phyloP scores from a whole-genome alignment of 2,113 vertebrate species.

The Phodopus roborovskii region DNA sequence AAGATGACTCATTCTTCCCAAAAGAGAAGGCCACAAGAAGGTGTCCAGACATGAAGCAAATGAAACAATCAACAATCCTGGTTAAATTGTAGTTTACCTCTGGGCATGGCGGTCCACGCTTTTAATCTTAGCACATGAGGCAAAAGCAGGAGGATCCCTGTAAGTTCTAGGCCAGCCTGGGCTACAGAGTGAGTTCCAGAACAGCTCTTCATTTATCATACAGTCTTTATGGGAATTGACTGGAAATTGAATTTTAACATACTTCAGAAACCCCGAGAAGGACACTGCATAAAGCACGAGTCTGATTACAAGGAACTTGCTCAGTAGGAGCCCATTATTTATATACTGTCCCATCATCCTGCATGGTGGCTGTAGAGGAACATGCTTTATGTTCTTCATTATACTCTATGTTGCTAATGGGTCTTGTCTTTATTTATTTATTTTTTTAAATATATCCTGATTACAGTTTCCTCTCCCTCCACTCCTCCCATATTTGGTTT shows the following conservation, averaged over 20 bases:
- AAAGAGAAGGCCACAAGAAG: background rate
- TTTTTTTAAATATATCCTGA: background rate
- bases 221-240: background rate
- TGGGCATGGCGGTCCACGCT: background rate
- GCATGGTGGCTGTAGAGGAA: background rate
- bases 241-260: background rate
- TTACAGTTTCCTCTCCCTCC: background rate
- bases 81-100: background rate
- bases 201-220: background rate
- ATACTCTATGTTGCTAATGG: background rate
- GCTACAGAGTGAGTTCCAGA: background rate
- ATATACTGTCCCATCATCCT: accelerated
- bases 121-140: background rate
- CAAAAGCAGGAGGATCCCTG: background rate
- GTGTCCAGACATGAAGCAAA: background rate
- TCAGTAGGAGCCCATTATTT: background rate
- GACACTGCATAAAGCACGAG: background rate
- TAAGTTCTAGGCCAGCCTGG: background rate
- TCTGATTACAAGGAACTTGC: background rate
- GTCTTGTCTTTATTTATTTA: background rate
- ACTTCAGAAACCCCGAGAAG: background rate
- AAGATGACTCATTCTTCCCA: background rate
- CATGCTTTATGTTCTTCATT: background rate
- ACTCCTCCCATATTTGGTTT: background rate
- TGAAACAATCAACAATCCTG: background rate